phyloP scores from a whole-genome alignment of 2,113 vertebrate genomes.

The Steatornis caripensis region DNA sequence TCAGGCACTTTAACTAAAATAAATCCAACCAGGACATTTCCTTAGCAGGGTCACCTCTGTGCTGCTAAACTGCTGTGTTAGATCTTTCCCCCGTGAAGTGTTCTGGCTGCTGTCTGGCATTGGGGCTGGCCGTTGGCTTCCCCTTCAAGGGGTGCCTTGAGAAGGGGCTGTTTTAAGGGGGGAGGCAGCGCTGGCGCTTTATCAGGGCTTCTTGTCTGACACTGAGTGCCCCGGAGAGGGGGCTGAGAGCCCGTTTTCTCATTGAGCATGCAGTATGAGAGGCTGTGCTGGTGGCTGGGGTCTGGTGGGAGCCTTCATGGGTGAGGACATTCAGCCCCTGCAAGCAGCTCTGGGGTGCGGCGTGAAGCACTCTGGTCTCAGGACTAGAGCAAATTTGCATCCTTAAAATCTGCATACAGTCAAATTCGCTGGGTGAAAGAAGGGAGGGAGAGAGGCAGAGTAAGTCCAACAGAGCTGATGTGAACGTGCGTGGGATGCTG shows the following conservation, averaged over 20 bases:
- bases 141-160: not conserved
- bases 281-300: not conserved
- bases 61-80: not conserved
- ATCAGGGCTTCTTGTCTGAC: no score
- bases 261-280: rapidly evolving
- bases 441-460: not conserved
- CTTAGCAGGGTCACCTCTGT: not conserved
- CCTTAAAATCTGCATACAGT: not conserved
- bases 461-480: not conserved
- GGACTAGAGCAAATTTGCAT: not conserved
- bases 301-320: not conserved
- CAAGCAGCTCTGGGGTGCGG: not conserved
- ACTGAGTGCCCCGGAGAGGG: no score
- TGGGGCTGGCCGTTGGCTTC: not conserved
- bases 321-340: not conserved
- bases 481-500: not conserved
- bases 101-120: not conserved
- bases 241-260: not conserved
- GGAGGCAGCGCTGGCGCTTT: rapidly evolving
- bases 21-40: not conserved
- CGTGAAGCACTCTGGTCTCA: not conserved
- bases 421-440: not conserved
- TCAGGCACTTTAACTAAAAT: not conserved
- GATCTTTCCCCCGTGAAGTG: not conserved
- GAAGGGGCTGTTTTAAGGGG: not conserved